Evolutionary conservation across 2,113 vertebrate genomes (phyloP).

Genomic region (Nibea coibor): DNA sequence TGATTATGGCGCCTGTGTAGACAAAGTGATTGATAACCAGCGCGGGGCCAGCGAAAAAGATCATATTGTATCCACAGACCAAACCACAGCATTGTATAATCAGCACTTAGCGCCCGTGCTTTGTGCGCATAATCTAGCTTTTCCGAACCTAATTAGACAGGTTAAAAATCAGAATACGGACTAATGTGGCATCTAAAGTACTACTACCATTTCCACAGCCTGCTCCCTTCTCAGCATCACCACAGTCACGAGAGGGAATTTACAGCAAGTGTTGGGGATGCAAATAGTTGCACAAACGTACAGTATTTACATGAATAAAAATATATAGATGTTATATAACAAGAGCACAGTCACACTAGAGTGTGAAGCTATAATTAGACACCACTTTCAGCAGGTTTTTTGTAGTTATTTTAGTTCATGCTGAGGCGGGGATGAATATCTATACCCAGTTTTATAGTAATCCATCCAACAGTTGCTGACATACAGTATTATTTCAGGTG

Average conservation of each 20-base stretch:
- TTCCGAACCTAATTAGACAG: slow-evolving; percentile 71
- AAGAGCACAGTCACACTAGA: no score
- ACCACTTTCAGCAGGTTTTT: not conserved
- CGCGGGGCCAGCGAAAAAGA: slow-evolving; percentile 61
- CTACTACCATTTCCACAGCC: slow-evolving; percentile 38
- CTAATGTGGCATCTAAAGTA: slow-evolving; percentile 67
- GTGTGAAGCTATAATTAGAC: not conserved
- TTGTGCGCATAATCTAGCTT: slow-evolving; percentile 49
- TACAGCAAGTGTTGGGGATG: not conserved
- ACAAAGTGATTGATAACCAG: slow-evolving; percentile 67
- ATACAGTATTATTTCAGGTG: no score
- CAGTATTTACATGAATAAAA: not conserved
- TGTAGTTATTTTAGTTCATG: no score
- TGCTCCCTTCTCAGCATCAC: slow-evolving; percentile 31
- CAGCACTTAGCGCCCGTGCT: slow-evolving; percentile 55
- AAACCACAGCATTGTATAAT: slow-evolving; percentile 68
- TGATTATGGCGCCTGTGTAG: slow-evolving; percentile 59
- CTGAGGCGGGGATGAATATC: no score
- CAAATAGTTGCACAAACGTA: not conserved
- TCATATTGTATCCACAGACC: slow-evolving; percentile 58
- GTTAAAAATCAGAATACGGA: slow-evolving; percentile 58
- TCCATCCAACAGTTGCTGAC: no score
- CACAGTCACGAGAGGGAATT: slow-evolving; percentile 30
- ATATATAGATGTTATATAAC: not conserved
- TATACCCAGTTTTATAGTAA: no score